phyloP scores from a whole-genome alignment of 1,140 invertebrate species.

The Bombus superbus region DNA sequence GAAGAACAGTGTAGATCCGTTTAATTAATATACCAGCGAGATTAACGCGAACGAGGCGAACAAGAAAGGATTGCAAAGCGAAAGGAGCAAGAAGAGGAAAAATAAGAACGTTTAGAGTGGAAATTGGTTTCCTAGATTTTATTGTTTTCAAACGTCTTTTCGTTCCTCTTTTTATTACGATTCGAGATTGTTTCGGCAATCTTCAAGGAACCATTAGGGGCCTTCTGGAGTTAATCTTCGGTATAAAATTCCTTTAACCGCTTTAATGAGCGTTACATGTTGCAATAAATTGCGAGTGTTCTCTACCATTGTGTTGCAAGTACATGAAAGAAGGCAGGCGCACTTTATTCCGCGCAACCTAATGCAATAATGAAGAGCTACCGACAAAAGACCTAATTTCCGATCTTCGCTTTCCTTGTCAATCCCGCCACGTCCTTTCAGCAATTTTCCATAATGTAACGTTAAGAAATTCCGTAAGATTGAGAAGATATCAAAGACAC shows the following conservation, averaged over 20 bases:
- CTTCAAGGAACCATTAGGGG: not conserved
- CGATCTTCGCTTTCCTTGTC: not conserved
- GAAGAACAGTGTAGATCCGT: not conserved
- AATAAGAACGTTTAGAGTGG: not conserved
- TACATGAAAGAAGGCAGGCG: not conserved
- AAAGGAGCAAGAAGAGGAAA: not conserved
- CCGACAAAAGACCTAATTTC: not conserved
- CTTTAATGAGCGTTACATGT: not conserved
- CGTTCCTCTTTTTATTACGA: not conserved
- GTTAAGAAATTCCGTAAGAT: not conserved
- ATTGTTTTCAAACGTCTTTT: not conserved
- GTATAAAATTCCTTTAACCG: not conserved
- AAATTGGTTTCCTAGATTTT: slow-evolving; percentile 12
- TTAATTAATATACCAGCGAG: slow-evolving; percentile 16
- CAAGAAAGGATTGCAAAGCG: too few species aligned
- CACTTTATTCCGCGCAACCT: not conserved
- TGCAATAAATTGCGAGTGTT: not conserved
- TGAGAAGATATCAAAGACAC: not conserved
- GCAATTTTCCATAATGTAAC: not conserved
- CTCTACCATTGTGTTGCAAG: not conserved
- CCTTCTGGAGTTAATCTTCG: not conserved
- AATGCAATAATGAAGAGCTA: not conserved
- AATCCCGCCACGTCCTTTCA: not conserved
- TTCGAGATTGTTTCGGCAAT: not conserved
- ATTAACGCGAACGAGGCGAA: not conserved